Evolutionary conservation across 2,888 invertebrate species (phyloP), one percentile per base, ranked within the genome.

Genomic region (Aspidiotus rigidus): DNA sequence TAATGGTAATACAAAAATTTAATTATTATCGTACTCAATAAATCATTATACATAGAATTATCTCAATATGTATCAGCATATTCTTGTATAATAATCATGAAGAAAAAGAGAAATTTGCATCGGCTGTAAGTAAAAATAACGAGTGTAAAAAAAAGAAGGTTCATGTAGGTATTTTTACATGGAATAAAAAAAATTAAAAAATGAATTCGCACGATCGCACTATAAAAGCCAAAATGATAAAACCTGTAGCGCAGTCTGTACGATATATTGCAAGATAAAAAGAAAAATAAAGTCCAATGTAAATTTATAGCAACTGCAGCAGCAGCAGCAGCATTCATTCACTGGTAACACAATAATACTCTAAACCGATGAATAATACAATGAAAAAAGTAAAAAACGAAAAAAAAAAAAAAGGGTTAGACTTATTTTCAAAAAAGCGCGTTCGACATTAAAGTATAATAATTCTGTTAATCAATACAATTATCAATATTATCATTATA

Each of bases 1-100:
- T 57, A 42, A 67, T 67, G 67, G 67, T 67, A 67, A 67, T 67
- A 67, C 67, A 67, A 67, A 67, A 44, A 15, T 59, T 67, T 67
- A n/a, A 13, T 49, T 13, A 49, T 49, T 49, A 49, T n/a, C 49
- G 49, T 49, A 49, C 49, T 49, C n/a, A 49, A 13, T 49, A 49
- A 49, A 49, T n/a, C n/a, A n/a, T 49, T 49, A 49, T n/a, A 49
- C n/a, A 49, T 49, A 11, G n/a, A 49, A 13, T 49, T 49, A 49
- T 49, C n/a, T 49, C n/a, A 49, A 49, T 49, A 49, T 3, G n/a
- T 49, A 49, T 49, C 49, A 49, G 49, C 49, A n/a, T 49, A 3
- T 49, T 49, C 11, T n/a, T 49, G 11, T 49, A 49, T 49, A 49
- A 49, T 49, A n/a, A 49, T 49, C 10, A 2, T 49, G 49, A n/a